Evolutionary conservation across 2,888 invertebrate species (phyloP).

Genomic region (Allolobophora icterica): DNA sequence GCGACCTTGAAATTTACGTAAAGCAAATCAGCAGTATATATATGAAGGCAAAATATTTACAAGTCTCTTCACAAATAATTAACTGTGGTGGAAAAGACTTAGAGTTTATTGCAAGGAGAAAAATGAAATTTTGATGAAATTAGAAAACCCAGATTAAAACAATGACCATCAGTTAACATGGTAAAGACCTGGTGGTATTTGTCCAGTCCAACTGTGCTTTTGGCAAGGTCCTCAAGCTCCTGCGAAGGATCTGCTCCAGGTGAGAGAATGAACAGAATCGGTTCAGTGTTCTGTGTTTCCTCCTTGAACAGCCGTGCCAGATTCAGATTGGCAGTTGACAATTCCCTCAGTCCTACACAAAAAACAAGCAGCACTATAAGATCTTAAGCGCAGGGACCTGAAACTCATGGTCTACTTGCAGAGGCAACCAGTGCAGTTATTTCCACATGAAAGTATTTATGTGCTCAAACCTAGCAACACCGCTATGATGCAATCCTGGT

Average conservation of each 20-base stretch:
- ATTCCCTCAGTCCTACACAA: conserved; percentile 67
- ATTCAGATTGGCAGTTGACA: conserved; percentile 72
- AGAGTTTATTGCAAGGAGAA: neutral
- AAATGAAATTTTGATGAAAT: neutral
- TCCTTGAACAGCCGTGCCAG: conserved; percentile 70
- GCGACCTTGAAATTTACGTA: conserved; percentile 71
- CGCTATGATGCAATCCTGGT: too few relatives aligned
- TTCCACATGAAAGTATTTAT: neutral
- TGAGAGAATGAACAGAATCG: conserved; percentile 83
- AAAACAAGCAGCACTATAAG: neutral
- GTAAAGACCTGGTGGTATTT: conserved; percentile 71
- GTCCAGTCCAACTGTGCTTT: conserved; percentile 66
- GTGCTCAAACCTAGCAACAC: neutral
- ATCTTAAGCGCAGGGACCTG: neutral
- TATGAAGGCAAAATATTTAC: neutral
- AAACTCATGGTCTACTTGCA: neutral
- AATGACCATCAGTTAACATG: neutral
- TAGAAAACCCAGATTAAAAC: neutral
- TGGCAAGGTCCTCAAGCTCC: conserved; percentile 77
- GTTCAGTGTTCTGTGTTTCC: conserved; percentile 72
- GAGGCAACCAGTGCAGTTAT: neutral
- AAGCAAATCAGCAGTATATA: neutral
- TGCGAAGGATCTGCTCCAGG: conserved; percentile 89
- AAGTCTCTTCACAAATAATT: neutral
- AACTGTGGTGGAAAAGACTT: neutral